These are phyloP conservation scores for Littorina saxatilis DNA, from an alignment of 1,140 invertebrate genomes.

Conservation along the genomic window DNA sequence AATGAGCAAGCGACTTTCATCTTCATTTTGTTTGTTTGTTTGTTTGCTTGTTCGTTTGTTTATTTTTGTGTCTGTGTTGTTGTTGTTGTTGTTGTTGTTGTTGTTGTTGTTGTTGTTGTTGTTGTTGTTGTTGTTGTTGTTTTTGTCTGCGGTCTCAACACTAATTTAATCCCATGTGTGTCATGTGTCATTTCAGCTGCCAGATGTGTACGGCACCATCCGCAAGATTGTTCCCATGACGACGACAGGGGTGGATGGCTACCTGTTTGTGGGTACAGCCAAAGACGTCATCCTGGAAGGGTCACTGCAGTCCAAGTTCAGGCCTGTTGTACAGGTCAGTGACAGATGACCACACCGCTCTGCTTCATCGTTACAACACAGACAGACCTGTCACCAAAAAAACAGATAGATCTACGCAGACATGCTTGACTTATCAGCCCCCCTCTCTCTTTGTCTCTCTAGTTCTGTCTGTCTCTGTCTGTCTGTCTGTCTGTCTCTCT, in stretches of 20 bases:
- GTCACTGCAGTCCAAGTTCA: conserved; percentile 79
- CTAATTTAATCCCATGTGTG: no score
- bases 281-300: conserved; percentile 64
- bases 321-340: conserved; percentile 56
- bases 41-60: no score
- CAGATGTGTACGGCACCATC: conserved; percentile 89
- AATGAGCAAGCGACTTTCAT: no score
- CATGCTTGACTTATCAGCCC: not conserved
- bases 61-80: no score
- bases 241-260: conserved; percentile 87
- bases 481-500: not conserved
- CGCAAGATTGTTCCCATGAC: conserved; percentile 91
- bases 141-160: no score
- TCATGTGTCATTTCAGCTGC: conserved; percentile 79
- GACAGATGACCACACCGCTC: not conserved
- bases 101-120: no score
- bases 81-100: no score
- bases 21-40: no score
- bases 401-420: not conserved
- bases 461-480: not conserved
- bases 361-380: no score
- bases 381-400: no score
- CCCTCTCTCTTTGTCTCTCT: not conserved
- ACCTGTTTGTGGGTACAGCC: conserved; percentile 82
- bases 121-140: no score